Conservation (phyloP, 92 coral and sea anemone genomes). For the Porites divaricata region DNA sequence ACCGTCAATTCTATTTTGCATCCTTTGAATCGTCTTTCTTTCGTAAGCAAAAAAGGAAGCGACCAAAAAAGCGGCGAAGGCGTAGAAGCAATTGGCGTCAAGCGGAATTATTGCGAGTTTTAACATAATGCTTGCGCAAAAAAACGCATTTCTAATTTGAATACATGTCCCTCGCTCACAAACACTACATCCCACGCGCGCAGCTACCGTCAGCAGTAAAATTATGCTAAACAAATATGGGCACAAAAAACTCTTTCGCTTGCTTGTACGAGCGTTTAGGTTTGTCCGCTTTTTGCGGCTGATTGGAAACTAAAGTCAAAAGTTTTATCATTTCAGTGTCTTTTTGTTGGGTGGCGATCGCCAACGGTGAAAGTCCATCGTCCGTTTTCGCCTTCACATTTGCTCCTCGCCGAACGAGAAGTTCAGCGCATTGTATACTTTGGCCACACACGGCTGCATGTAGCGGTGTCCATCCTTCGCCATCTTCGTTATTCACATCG, state of each 20-base stretch:
- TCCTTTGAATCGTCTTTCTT: constrained; percentile 4
- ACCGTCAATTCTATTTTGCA: not conserved
- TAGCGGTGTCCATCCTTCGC: constrained; percentile 91
- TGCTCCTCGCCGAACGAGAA: constrained; percentile 75
- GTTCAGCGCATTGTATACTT: constrained; percentile 70
- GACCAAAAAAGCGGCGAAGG: not conserved
- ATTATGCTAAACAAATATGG: constrained; percentile 9
- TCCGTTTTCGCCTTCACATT: constrained; percentile 74
- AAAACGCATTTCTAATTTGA: constrained; percentile 6
- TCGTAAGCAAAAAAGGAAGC: constrained; percentile 15
- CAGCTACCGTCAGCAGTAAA: too few species aligned
- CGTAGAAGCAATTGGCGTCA: constrained; percentile 20
- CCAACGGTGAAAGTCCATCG: constrained; percentile 84
- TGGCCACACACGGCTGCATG: constrained; percentile 95
- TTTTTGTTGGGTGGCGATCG: constrained; percentile 80
- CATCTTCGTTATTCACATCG: constrained; percentile 70
- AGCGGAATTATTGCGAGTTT: constrained; percentile 31
- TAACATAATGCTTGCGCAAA: constrained; percentile 3
- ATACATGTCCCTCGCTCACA: not conserved
- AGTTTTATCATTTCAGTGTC: constrained; percentile 85
- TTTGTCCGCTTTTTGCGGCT: constrained; percentile 13
- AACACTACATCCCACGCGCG: constrained; percentile 19
- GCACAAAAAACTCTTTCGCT: constrained; percentile 30
- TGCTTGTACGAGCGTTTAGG: constrained; percentile 35
- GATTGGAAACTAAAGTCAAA: constrained; percentile 55